Evolutionary conservation across 2,888 invertebrate species (phyloP), one percentile per base, ranked within the genome.

Genomic region (Cloeon dipterum): DNA sequence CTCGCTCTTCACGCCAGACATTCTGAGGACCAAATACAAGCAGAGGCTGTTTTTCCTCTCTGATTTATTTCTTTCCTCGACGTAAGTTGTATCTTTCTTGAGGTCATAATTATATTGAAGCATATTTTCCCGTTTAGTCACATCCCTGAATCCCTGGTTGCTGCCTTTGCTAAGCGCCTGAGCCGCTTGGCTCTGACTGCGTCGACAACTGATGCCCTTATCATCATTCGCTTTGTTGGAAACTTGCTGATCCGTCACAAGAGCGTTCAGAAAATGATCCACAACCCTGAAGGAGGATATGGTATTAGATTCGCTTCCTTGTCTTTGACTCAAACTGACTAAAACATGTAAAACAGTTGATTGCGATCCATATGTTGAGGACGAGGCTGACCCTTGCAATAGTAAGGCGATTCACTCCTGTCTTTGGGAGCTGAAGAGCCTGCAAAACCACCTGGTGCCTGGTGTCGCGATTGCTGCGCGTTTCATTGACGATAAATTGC

Each of bases 21-120:
- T 94, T 49, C 85, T 94, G 55, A 78, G 81, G 49, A 85, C 82
- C 10, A 79, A 85, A 49, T 88, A 83, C 58, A 82, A 85, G 54
- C 72, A 79, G 1, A 67, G 89, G 32, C 72, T 96, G 39, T 76
- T 93, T 57, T 79, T 82, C 49, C 65, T 94, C 40, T 68, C 85
- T 0, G 85, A 94, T 52, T 65, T 88, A 42, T 94, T 96, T 57
- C 65, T 96, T 18, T 78, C 81, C 41, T 96, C 94, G 33, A 83
- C 86, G 72, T n/a, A n/a, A n/a, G n/a, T n/a, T n/a, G n/a, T n/a
- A n/a, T n/a, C n/a, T n/a, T n/a, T n/a, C n/a, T n/a, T n/a, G n/a
- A n/a, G n/a, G 34, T 36, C 33, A 14, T 26, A 14, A 26, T 26
- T n/a, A n/a, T n/a, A n/a, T n/a, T n/a, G n/a, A n/a, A 19, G 34